Percentiles rank a stretch among this genome's conserved stretches.
Evolutionary conservation across 1,140 invertebrate species (phyloP).

Genomic region (Bombus consobrinus): DNA sequence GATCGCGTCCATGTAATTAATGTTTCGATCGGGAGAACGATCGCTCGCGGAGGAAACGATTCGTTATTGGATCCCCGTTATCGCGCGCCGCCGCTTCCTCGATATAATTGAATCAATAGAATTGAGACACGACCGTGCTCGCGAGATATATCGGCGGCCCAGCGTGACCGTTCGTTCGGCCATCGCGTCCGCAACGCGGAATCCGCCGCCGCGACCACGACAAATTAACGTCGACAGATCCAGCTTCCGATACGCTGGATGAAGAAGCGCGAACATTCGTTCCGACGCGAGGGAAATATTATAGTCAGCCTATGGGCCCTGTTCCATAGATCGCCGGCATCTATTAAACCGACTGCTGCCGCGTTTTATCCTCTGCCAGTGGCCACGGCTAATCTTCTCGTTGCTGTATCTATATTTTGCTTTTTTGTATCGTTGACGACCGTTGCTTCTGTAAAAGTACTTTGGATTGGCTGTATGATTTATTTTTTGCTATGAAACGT

Average conservation of each 20-base stretch:
- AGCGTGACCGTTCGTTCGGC: background rate
- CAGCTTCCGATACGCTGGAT: slow-evolving; percentile 49
- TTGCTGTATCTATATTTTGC: background rate
- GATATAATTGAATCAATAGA: slow-evolving; percentile 66
- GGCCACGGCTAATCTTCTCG: background rate
- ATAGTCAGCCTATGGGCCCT: background rate
- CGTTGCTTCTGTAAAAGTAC: background rate
- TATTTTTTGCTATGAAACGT: no score
- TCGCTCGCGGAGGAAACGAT: slow-evolving; percentile 56
- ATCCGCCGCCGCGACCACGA: background rate
- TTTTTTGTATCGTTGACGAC: background rate
- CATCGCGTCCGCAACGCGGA: background rate
- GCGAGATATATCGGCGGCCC: slow-evolving; percentile 13
- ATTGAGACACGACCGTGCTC: slow-evolving; percentile 47
- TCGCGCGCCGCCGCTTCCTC: slow-evolving; percentile 56
- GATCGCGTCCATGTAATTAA: slow-evolving; percentile 45
- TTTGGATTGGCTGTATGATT: background rate
- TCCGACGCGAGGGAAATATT: slow-evolving; percentile 43
- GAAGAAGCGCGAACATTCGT: slow-evolving; percentile 44
- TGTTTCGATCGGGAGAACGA: slow-evolving; percentile 31
- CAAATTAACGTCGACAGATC: slow-evolving; percentile 53
- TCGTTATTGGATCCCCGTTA: slow-evolving; percentile 59
- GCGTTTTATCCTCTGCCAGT: background rate
- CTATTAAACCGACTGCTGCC: slow-evolving; percentile 26
- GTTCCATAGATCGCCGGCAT: slow-evolving; percentile 46